These are phyloP conservation scores for Chloroclysta siterata DNA, from an alignment of 2,888 invertebrate genomes.

Conservation along the genomic window DNA sequence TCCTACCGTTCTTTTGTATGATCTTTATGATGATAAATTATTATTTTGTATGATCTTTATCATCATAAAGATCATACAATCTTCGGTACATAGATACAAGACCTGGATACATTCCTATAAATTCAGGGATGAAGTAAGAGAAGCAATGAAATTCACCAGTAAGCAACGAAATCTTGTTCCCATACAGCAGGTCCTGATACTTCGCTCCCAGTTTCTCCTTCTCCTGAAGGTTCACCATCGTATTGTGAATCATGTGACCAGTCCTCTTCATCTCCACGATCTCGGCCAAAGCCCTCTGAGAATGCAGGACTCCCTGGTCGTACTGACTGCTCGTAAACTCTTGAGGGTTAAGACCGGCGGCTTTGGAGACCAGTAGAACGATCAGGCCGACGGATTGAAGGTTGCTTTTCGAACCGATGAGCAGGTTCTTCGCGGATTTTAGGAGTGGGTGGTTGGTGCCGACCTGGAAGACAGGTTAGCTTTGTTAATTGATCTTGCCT, in stretches of 20 bases:
- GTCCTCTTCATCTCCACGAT: conserved; percentile 81
- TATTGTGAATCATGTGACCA: conserved; percentile 75
- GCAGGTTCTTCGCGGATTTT: conserved; percentile 92
- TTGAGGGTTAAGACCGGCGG: conserved; percentile 84
- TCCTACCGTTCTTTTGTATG: no score
- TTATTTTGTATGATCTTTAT: no score
- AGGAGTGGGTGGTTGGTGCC: conserved; percentile 94
- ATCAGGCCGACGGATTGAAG: conserved; percentile 94
- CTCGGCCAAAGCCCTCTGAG: conserved; percentile 79
- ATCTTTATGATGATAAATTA: no score
- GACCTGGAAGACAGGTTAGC: conserved; percentile 73
- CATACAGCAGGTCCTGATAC: conserved; percentile 71
- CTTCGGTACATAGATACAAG: no score
- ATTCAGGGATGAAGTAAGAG: background rate
- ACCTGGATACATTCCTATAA: no score
- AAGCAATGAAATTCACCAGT: conserved; percentile 57
- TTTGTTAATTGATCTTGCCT: no score
- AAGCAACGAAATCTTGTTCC: conserved; percentile 76
- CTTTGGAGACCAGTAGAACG: conserved; percentile 92
- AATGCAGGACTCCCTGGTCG: conserved; percentile 72
- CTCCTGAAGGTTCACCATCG: conserved; percentile 73
- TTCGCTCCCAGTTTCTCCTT: conserved; percentile 63
- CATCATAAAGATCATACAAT: no score
- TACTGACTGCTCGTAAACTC: conserved; percentile 61
- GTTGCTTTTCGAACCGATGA: conserved; percentile 92